Percentiles rank a stretch among this genome's conserved stretches.
Conservation (phyloP, 2,888 invertebrate species). For the Lymantria dispar region DNA sequence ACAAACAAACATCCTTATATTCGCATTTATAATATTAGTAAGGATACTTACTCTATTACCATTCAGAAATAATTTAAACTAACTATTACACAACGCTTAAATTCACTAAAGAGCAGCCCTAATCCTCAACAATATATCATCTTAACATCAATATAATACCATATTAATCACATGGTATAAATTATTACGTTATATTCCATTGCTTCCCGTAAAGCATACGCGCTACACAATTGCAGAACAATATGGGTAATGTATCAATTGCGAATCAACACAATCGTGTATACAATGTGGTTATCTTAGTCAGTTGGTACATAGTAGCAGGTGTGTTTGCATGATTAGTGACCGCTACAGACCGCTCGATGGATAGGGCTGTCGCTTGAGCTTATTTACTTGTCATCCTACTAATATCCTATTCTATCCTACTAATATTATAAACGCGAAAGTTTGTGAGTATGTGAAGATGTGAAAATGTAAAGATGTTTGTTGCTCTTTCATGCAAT, state of each 20-base stretch:
- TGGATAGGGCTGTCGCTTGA: slow-evolving; percentile 9
- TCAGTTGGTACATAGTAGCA: slow-evolving; percentile 18
- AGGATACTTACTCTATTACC: no score
- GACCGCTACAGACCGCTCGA: slow-evolving; percentile 6
- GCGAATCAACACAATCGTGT: slow-evolving; percentile 20
- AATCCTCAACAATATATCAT: not conserved
- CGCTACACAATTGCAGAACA: slow-evolving; percentile 23
- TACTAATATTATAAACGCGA: no score
- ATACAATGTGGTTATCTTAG: slow-evolving; percentile 31
- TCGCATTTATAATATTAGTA: no score
- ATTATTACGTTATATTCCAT: slow-evolving; percentile 14
- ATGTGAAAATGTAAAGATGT: no score
- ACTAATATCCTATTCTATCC: no score
- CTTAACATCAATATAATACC: not conserved
- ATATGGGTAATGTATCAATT: slow-evolving; percentile 27
- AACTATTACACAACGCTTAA: no score
- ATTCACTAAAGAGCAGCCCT: not conserved
- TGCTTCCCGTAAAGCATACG: slow-evolving; percentile 6
- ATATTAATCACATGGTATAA: slow-evolving; percentile 7
- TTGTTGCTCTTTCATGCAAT: no score
- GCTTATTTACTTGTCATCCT: not conserved
- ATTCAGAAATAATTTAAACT: no score
- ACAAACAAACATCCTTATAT: no score
- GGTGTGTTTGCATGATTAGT: slow-evolving; percentile 31
- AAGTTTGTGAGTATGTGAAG: no score